Conservation (phyloP, 2,113 vertebrate species). For the Misgurnus anguillicaudatus region DNA sequence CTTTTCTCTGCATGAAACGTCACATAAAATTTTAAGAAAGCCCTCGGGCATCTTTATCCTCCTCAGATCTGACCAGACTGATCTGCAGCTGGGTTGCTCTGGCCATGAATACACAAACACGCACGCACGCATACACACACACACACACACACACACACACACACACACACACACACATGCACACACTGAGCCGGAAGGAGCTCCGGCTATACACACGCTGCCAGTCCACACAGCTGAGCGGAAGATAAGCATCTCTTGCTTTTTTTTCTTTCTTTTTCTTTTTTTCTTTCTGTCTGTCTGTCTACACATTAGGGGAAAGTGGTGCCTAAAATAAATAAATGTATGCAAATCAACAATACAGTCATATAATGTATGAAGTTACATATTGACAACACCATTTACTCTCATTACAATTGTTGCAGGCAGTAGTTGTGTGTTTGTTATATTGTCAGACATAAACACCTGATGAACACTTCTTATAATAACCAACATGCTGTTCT, state of each 20-base stretch:
- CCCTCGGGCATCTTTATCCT: constrained; percentile 25
- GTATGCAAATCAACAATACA: too few relatives aligned
- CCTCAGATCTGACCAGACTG: constrained; percentile 32
- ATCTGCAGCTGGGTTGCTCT: constrained; percentile 32
- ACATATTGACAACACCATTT: neutral
- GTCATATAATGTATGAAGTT: neutral
- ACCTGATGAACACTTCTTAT: neutral
- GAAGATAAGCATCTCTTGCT: constrained; percentile 15
- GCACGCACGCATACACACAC: constrained; percentile 29
- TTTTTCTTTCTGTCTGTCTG: neutral
- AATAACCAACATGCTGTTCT: neutral
- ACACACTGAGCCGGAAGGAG: constrained; percentile 43
- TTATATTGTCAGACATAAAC: neutral
- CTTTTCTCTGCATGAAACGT: constrained; percentile 3
- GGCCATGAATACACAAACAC: constrained; percentile 25
- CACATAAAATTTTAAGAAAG: constrained; percentile 7
- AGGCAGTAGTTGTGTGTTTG: neutral
- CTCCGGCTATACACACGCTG: constrained; percentile 34
- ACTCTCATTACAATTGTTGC: neutral
- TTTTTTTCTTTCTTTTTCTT: neutral
- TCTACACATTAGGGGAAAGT: neutral
- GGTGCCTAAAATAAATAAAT: too few relatives aligned
- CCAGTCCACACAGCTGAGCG: constrained; percentile 46
- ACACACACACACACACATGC: constrained; percentile 30
- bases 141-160: constrained; percentile 40